These are phyloP conservation scores for Peromyscus attwateri DNA, from an alignment of 2,797 vertebrate species.

Conservation along the genomic window DNA sequence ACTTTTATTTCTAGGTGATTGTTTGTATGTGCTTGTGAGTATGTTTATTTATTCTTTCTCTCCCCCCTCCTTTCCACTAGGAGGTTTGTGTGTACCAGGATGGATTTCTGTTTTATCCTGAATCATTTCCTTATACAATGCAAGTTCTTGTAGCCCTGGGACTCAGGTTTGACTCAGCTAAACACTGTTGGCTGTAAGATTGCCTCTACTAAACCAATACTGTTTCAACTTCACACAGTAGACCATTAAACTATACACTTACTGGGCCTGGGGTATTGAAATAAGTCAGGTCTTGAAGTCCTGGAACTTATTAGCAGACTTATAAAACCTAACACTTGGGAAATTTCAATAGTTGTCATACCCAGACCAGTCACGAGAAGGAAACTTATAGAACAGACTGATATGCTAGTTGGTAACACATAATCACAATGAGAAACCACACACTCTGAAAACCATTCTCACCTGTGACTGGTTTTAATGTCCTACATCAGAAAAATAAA, in stretches of 20 bases:
- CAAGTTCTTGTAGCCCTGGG: background rate
- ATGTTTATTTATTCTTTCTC: background rate
- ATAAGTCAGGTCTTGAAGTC: background rate
- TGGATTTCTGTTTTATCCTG: background rate
- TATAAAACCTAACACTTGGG: background rate
- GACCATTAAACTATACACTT: background rate
- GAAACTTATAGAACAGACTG: accelerated
- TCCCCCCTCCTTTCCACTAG: background rate
- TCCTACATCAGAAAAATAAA: background rate
- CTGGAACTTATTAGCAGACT: background rate
- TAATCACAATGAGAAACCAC: background rate
- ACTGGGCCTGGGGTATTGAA: accelerated
- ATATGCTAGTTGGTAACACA: background rate
- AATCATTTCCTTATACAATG: too few relatives aligned
- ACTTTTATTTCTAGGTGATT: background rate
- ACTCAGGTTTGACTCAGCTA: background rate
- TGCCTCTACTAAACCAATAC: background rate
- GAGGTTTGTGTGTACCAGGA: background rate
- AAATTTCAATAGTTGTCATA: background rate
- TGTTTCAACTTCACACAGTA: background rate
- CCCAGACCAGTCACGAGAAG: accelerated
- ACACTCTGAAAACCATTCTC: background rate
- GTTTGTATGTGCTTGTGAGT: background rate
- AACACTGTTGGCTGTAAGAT: background rate
- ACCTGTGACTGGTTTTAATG: background rate